A percentile compares a stretch with the other conserved stretches of the same genome.
These are phyloP conservation scores for Oreohelix idahoensis DNA, from an alignment of 1,140 invertebrate genomes.

Conservation along the genomic window DNA sequence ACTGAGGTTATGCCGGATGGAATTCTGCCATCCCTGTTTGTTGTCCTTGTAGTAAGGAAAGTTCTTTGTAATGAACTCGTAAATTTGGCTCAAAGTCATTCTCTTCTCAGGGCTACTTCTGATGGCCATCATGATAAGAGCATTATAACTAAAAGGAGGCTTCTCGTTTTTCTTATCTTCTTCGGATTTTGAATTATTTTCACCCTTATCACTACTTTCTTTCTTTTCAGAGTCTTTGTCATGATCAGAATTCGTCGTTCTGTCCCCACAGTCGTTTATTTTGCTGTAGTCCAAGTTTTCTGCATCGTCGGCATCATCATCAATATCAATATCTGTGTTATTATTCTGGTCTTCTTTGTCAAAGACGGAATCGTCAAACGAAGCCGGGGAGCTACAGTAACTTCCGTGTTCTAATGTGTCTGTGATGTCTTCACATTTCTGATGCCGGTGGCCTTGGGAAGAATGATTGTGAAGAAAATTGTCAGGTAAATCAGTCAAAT, in stretches of 20 bases:
- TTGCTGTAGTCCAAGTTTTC: constrained; percentile 2
- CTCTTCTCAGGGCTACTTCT: constrained; percentile 92
- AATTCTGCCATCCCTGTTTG: constrained; percentile 99
- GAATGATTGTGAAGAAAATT: neutral
- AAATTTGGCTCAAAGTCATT: constrained; percentile 98
- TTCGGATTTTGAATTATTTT: constrained; percentile 36
- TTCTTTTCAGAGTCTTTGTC: constrained; percentile 21
- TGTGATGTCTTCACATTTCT: neutral
- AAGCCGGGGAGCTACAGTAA: constrained; percentile 22
- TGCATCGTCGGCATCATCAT: constrained; percentile 30
- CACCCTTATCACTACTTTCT: constrained; percentile 13
- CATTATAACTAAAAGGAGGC: constrained; percentile 98
- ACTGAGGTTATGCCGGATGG: constrained; percentile 96
- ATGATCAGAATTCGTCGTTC: neutral
- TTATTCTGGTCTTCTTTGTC: constrained; percentile 31
- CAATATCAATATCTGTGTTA: constrained; percentile 35
- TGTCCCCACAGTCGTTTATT: neutral
- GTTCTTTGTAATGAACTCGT: constrained; percentile 99
- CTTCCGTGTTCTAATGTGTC: neutral
- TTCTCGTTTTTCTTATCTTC: constrained; percentile 64
- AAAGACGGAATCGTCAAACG: constrained; percentile 19
- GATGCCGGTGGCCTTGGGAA: neutral
- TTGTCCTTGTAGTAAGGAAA: constrained; percentile 98
- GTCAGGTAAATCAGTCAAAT: neutral
- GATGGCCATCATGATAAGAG: constrained; percentile 99